These are phyloP conservation scores for Chromobotia macracanthus DNA, from an alignment of 2,797 vertebrate species.

Conservation along the genomic window DNA sequence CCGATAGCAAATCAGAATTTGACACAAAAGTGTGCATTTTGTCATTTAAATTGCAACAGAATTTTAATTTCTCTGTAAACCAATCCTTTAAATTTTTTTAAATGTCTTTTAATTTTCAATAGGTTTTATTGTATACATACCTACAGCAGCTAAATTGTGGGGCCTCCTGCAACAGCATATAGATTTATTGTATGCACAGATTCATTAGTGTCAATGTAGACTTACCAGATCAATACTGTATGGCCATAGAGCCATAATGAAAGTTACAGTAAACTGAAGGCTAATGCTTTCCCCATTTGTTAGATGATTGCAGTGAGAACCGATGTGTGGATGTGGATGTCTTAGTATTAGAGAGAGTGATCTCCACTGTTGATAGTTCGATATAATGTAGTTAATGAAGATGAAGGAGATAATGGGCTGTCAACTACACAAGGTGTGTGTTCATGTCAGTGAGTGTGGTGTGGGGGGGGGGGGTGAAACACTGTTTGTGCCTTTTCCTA, in stretches of 20 bases:
- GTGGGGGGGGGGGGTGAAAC: background rate
- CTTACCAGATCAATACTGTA: conserved; percentile 29
- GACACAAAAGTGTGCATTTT: no score
- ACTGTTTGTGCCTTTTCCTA: conserved; percentile 21
- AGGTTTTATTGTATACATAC: background rate
- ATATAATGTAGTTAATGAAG: conserved; percentile 43
- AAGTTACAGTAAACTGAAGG: background rate
- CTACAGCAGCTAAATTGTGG: conserved; percentile 8
- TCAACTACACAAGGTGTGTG: conserved; percentile 4
- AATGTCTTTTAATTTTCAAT: no score
- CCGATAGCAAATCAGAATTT: no score
- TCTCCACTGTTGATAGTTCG: conserved; percentile 12
- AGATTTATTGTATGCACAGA: conserved; percentile 25
- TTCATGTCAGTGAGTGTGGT: background rate
- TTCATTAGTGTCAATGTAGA: conserved; percentile 12
- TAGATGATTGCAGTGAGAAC: conserved; percentile 22
- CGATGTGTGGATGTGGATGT: background rate
- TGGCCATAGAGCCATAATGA: conserved; percentile 12
- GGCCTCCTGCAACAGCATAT: background rate
- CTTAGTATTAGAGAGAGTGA: conserved; percentile 9
- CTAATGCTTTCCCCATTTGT: conserved; percentile 27
- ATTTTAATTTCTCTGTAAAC: no score
- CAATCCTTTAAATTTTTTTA: no score
- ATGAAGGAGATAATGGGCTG: conserved; percentile 47
- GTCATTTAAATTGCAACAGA: no score